Conservation (phyloP, 2,888 invertebrate genomes). For the Nemapogon koenigi region DNA sequence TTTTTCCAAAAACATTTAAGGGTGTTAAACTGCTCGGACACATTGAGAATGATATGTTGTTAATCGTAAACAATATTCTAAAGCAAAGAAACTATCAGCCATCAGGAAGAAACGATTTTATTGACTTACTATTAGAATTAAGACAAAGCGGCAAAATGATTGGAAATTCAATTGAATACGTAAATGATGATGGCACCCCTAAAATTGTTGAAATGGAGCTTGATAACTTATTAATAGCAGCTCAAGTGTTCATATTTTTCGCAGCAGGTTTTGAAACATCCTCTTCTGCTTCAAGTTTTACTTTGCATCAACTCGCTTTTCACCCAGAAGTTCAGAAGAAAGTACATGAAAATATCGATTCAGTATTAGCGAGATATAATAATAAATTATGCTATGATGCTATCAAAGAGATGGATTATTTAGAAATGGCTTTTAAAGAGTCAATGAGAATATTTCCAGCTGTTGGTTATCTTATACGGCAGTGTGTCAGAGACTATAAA, state of each 20-base stretch:
- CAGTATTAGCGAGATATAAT: conserved; percentile 12
- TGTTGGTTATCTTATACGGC: conserved; percentile 15
- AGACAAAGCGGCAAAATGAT: conserved; percentile 7
- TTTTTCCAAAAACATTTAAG: conserved; percentile 9
- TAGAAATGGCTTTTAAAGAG: conserved; percentile 15
- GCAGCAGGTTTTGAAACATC: conserved; percentile 27
- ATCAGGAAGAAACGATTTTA: conserved; percentile 11
- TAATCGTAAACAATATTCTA: conserved; percentile 6
- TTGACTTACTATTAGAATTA: conserved; percentile 11
- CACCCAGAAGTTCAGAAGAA: conserved; percentile 23
- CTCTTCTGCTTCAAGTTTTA: conserved; percentile 23
- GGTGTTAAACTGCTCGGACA: conserved; percentile 3
- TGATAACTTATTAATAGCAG: conserved; percentile 13
- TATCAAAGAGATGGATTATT: conserved; percentile 14
- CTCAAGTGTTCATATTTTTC: conserved; percentile 17
- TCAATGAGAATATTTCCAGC: conserved; percentile 15
- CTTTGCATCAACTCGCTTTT: conserved; percentile 22
- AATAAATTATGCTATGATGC: conserved; percentile 16
- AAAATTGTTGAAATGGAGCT: conserved; percentile 26
- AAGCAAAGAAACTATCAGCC: conserved; percentile 11
- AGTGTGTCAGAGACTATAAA: conserved; percentile 25
- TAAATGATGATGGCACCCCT: conserved; percentile 28
- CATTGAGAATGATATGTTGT: not conserved
- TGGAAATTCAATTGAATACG: conserved; percentile 11
- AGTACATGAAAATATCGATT: conserved; percentile 22